These are phyloP conservation scores for Phalacrocorax carbo DNA, from an alignment of 2,113 vertebrate species.

Conservation along the genomic window DNA sequence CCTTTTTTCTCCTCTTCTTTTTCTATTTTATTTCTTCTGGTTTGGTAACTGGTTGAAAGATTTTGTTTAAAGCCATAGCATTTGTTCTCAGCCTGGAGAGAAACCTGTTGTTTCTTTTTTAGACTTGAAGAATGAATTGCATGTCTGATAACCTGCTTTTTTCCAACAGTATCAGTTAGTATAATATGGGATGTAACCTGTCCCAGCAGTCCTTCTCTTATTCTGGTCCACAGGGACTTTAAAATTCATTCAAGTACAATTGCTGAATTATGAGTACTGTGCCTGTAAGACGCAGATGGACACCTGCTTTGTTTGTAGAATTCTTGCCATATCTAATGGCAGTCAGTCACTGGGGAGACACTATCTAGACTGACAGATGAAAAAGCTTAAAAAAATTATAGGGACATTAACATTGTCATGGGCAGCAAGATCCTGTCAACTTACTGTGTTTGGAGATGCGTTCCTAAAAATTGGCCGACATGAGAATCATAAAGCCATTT, in stretches of 20 bases:
- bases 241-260: background rate
- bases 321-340: background rate
- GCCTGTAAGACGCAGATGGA: background rate
- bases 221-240: background rate
- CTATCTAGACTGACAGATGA: background rate
- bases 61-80: background rate
- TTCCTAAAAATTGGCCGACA: background rate
- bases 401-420: background rate
- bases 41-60: background rate
- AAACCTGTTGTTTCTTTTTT: background rate
- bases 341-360: background rate
- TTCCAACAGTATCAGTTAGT: background rate
- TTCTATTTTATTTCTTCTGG: background rate
- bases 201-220: background rate
- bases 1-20: accelerated
- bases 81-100: background rate
- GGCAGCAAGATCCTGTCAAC: background rate
- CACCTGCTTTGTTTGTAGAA: background rate
- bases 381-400: background rate
- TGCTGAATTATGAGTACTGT: background rate
- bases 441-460: accelerated
- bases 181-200: background rate
- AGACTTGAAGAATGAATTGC: background rate
- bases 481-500: background rate
- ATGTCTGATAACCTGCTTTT: background rate